Base-by-base conservation (phyloP, 2,113 vertebrate species). In the Entelurus aequoreus region DNA sequence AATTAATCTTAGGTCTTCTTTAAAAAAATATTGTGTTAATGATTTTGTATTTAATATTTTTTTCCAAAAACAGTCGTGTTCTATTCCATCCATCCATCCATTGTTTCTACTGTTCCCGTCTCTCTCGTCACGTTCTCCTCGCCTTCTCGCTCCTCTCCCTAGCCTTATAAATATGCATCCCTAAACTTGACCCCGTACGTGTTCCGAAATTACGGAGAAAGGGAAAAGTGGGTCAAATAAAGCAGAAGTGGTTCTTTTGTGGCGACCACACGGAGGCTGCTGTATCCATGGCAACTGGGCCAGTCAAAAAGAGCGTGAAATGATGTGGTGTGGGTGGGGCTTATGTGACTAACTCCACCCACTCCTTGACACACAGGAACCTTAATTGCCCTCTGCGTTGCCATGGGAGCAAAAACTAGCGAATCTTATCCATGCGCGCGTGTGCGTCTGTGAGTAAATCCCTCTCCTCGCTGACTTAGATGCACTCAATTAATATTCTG, bases 91-190 rank as follows among this genome's bases (percentile, higher is more conserved):
- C 1, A 40, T 55, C 14, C 6, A 55, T 14, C 10, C 52, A 15
- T 55, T 12, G 38, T 55, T 55, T 10, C 54, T 55, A 5, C 62
- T 69, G 28, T 51, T 46, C 42, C 54, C 36, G 44, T 60, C 48
- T 62, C 60, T 37, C 56, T 49, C 10, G 12, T 46, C 42, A 46
- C 60, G 60, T 65, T 62, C 48, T 57, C 55, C 69, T 62, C 65
- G 63, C 59, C 54, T 4, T 57, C 42, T 68, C 62, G 67, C 62
- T 62, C 28, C 50, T 9, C 3, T 62, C 52, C n/a, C 48, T 40
- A n/a, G 28, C 72, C 65, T 76, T 63, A 77, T 79, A 69, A 84
- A 85, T 84, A 81, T 81, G 74, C 77, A 86, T 68, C 48, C 57
- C 60, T 58, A 66, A 74, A 51, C 62, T 47, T 48, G 71, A 69